Conservation (phyloP, 2,797 vertebrate genomes). For the Phoeniculus purpureus region DNA sequence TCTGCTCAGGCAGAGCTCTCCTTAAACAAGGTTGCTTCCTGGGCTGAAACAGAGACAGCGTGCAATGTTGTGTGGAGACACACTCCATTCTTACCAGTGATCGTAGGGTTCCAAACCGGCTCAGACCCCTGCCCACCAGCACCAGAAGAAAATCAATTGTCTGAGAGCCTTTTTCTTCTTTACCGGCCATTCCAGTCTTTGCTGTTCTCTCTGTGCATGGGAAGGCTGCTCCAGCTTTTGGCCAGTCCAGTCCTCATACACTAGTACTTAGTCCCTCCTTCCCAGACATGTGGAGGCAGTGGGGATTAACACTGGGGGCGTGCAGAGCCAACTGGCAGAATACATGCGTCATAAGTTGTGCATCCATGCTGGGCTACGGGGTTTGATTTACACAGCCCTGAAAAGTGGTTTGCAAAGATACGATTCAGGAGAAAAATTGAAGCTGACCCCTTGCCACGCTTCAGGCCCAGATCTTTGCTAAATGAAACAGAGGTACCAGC, state of each 20-base stretch:
- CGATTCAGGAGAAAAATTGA: neutral
- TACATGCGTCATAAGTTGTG: neutral
- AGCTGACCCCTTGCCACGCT: neutral
- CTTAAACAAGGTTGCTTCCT: neutral
- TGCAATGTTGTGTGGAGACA: accelerated
- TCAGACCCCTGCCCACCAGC: neutral
- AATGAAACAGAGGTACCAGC: neutral
- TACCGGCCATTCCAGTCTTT: accelerated
- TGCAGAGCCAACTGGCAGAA: neutral
- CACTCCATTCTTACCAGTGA: neutral
- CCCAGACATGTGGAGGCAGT: neutral
- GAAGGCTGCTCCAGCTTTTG: neutral
- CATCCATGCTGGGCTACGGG: neutral
- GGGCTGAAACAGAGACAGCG: neutral
- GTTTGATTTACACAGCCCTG: neutral
- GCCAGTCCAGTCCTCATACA: accelerated
- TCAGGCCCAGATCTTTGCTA: neutral
- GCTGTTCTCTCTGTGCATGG: neutral
- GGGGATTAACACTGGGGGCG: neutral
- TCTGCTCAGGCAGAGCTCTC: conserved; percentile 17
- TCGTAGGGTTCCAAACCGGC: neutral
- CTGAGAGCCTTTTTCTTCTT: neutral
- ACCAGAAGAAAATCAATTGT: neutral
- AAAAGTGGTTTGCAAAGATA: neutral
- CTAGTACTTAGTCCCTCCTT: neutral